These are phyloP conservation scores for Todus mexicanus DNA, from an alignment of 2,797 vertebrate species.

Conservation along the genomic window DNA sequence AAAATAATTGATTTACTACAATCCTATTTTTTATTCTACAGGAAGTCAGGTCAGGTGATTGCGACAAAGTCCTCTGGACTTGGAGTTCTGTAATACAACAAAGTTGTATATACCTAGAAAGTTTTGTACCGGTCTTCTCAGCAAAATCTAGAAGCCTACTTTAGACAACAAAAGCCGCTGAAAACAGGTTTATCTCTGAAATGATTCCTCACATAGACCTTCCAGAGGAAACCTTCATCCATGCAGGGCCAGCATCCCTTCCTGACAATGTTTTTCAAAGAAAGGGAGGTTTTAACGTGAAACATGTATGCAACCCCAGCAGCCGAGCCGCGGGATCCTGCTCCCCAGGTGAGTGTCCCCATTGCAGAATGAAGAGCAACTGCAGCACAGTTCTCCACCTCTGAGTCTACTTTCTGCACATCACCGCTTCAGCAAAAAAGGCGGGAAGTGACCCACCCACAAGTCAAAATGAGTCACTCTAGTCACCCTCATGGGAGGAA, in stretches of 20 bases:
- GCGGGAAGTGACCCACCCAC: not conserved
- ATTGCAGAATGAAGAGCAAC: rapidly evolving
- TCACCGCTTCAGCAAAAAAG: not conserved
- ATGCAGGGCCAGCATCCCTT: not conserved
- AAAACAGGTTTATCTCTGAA: not conserved
- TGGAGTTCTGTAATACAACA: not conserved
- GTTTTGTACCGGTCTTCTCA: not conserved
- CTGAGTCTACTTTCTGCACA: not conserved
- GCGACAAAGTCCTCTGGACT: not conserved
- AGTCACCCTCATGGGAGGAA: not conserved
- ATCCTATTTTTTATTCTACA: not conserved
- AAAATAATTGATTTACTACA: not conserved
- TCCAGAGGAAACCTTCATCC: not conserved
- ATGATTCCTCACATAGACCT: not conserved
- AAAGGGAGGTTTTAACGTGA: not conserved
- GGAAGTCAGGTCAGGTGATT: not conserved
- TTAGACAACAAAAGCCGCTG: not conserved
- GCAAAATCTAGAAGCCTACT: not conserved
- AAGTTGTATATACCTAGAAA: not conserved
- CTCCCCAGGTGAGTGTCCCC: rapidly evolving
- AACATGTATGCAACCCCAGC: rapidly evolving
- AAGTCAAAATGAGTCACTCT: not conserved
- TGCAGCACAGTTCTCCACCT: rapidly evolving
- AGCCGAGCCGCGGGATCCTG: not conserved
- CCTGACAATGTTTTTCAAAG: not conserved